These are phyloP conservation scores for Hemistola chrysoprasaria DNA, from an alignment of 2,888 invertebrate species.

Conservation along the genomic window DNA sequence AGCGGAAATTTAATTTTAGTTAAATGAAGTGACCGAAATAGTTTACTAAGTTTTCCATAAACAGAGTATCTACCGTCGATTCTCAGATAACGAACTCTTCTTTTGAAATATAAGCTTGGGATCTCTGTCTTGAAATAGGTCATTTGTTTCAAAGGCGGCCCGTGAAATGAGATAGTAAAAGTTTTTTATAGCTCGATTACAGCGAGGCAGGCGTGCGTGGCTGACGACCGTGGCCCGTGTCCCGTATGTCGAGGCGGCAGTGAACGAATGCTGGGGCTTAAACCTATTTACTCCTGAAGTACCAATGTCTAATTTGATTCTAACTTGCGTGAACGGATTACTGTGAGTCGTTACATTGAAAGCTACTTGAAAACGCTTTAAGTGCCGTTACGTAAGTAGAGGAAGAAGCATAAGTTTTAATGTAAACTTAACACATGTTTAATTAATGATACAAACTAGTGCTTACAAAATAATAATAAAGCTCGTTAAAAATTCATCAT, in stretches of 20 bases:
- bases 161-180: conserved; percentile 68
- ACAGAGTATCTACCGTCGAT: conserved; percentile 18
- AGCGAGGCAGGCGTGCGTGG: conserved; percentile 37
- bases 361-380: conserved; percentile 11
- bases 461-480: too few species aligned
- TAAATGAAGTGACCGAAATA: conserved; percentile 29
- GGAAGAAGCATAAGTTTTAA: too few species aligned
- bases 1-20: conserved; percentile 40
- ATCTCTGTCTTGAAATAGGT: conserved; percentile 34
- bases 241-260: conserved; percentile 15
- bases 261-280: not conserved
- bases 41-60: conserved; percentile 31
- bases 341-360: conserved; percentile 10
- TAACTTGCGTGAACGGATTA: conserved; percentile 14
- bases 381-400: conserved; percentile 5
- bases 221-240: conserved; percentile 18
- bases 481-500: not conserved
- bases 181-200: conserved; percentile 62
- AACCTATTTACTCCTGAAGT: conserved; percentile 32
- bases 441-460: too few species aligned
- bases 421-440: too few species aligned
- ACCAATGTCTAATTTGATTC: conserved; percentile 20
- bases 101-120: conserved; percentile 36
- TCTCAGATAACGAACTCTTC: conserved; percentile 29
- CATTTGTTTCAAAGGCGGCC: conserved; percentile 60